Evolutionary conservation across 2,888 invertebrate genomes (phyloP).

Genomic region (Scaeva pyrastri): DNA sequence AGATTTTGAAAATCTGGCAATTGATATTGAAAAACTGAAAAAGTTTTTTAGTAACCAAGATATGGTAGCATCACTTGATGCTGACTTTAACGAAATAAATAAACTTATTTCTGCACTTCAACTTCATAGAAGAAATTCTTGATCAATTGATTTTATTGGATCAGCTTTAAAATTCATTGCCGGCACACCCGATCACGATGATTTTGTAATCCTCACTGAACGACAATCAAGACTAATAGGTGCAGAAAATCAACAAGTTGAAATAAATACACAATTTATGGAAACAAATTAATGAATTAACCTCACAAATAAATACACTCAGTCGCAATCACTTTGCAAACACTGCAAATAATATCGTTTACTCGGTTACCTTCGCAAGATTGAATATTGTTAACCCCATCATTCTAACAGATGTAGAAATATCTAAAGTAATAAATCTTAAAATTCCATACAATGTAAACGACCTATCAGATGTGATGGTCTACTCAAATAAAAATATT

Average conservation of each 20-base stretch:
- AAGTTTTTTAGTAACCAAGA: not conserved
- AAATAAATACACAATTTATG: slow-evolving; percentile 6
- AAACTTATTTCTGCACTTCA: not conserved
- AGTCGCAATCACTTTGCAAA: not conserved
- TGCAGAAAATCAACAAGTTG: not conserved
- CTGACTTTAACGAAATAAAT: not conserved
- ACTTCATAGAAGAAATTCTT: not conserved
- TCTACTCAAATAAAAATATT: no score
- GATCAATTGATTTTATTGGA: slow-evolving; percentile 1
- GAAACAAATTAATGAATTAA: slow-evolving; percentile 2
- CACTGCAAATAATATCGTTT: not conserved
- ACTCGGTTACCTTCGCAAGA: not conserved
- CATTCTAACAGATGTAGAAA: no score
- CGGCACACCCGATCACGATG: not conserved
- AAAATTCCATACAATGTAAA: no score
- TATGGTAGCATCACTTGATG: slow-evolving; percentile 1
- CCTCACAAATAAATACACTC: not conserved
- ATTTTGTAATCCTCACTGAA: not conserved
- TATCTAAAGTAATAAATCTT: no score
- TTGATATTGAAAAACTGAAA: not conserved
- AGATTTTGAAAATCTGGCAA: not conserved
- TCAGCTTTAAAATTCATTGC: not conserved
- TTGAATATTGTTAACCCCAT: not conserved
- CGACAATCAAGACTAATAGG: not conserved
- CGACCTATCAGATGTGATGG: no score